A percentile compares a stretch with the other conserved stretches of the same genome.
These are phyloP conservation scores for Coturnix japonica DNA, from an alignment of 2,113 vertebrate genomes.

Conservation along the genomic window DNA sequence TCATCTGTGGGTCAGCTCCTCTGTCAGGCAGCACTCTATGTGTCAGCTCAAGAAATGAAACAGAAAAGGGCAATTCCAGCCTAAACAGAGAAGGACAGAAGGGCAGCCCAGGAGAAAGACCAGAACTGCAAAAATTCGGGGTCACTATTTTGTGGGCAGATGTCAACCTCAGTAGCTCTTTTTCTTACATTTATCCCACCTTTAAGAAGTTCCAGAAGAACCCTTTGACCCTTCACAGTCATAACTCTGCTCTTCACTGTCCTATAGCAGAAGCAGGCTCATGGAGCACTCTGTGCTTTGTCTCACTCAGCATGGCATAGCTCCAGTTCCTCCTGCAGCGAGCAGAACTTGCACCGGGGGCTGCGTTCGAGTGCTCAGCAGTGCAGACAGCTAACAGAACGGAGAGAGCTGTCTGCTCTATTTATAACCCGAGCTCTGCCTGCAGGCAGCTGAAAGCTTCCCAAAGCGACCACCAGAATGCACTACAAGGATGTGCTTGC, in stretches of 20 bases:
- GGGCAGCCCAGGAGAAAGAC: neutral
- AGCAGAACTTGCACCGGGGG: neutral
- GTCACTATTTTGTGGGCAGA: neutral
- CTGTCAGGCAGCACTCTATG: neutral
- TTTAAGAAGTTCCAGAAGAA: neutral
- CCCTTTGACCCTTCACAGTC: neutral
- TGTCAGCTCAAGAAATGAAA: neutral
- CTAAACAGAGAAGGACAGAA: neutral
- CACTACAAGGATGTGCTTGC: neutral
- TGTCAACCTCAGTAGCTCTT: accelerated
- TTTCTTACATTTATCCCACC: neutral
- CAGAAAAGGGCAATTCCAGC: neutral
- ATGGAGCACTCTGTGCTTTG: accelerated
- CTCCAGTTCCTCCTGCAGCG: neutral
- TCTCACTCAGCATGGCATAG: accelerated
- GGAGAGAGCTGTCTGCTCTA: neutral
- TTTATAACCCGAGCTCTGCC: neutral
- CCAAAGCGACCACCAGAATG: neutral
- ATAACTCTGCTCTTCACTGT: neutral
- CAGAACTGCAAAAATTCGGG: no score
- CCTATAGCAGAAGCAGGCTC: accelerated
- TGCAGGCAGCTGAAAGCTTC: neutral
- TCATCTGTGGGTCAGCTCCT: neutral
- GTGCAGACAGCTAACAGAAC: neutral
- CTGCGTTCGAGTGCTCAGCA: neutral